Conservation (phyloP, 2,113 vertebrate species). For the Upupa epops region DNA sequence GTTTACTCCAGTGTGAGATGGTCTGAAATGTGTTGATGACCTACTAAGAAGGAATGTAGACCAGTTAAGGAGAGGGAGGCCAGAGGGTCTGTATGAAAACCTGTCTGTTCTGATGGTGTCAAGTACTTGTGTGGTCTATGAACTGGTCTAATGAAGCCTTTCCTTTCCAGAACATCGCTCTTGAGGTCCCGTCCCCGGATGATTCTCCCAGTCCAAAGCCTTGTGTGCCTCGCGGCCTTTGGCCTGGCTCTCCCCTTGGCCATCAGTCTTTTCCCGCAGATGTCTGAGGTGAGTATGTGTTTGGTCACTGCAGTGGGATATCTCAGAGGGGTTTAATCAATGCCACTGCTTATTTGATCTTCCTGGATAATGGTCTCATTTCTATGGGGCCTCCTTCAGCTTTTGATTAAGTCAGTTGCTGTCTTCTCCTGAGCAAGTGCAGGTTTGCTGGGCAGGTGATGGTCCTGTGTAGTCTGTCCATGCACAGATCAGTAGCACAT, state of each 20-base stretch:
- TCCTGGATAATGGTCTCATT: accelerated
- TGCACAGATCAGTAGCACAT: background rate
- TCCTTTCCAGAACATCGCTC: slow-evolving; percentile 79
- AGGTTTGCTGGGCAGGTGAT: background rate
- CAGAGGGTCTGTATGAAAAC: background rate
- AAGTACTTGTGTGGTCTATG: accelerated
- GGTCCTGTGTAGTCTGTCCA: background rate
- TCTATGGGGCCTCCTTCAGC: accelerated
- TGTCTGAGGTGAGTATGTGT: slow-evolving; percentile 85
- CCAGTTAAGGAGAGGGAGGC: background rate
- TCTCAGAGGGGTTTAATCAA: too few species aligned
- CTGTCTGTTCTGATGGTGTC: accelerated
- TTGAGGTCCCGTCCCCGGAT: slow-evolving; percentile 81
- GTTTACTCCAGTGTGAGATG: accelerated
- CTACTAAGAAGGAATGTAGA: background rate
- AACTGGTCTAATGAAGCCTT: background rate
- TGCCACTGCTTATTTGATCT: background rate
- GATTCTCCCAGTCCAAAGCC: slow-evolving; percentile 86
- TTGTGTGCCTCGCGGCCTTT: slow-evolving; percentile 91
- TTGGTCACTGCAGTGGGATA: background rate
- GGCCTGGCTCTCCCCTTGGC: slow-evolving; percentile 90
- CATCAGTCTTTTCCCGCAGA: slow-evolving; percentile 96
- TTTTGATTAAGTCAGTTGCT: background rate
- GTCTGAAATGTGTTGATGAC: background rate
- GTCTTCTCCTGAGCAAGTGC: background rate